Evolutionary conservation across 2,113 vertebrate genomes (phyloP).

Genomic region (Salvelinus sp.): DNA sequence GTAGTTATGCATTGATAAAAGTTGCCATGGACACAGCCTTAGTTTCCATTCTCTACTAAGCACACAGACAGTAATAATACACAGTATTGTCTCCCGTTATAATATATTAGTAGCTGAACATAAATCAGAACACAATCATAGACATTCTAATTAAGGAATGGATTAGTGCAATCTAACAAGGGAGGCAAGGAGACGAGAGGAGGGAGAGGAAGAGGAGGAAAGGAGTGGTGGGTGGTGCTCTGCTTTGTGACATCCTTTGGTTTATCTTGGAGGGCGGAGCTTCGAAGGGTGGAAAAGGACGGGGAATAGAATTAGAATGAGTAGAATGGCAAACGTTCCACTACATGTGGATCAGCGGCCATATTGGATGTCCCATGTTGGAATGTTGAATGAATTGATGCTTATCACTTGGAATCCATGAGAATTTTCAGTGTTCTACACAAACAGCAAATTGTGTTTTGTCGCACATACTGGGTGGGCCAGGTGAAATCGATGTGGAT

Average conservation of each 20-base stretch:
- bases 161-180: slow-evolving; percentile 86
- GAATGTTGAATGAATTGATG: too few relatives aligned
- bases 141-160: slow-evolving; percentile 55
- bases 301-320: background rate
- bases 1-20: slow-evolving; percentile 52
- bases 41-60: slow-evolving; percentile 49
- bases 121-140: slow-evolving; percentile 28
- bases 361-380: too few relatives aligned
- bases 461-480: slow-evolving; percentile 11
- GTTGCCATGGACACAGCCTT: slow-evolving; percentile 48
- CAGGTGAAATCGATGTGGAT: background rate
- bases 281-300: slow-evolving; percentile 34
- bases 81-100: slow-evolving; percentile 38
- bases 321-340: background rate
- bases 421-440: too few relatives aligned
- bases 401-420: too few relatives aligned
- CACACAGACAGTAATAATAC: slow-evolving; percentile 40
- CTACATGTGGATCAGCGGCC: background rate
- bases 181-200: slow-evolving; percentile 35
- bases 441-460: too few relatives aligned
- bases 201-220: slow-evolving; percentile 27
- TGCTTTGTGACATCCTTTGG: slow-evolving; percentile 66
- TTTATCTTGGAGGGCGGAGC: slow-evolving; percentile 50
- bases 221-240: slow-evolving; percentile 29
- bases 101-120: slow-evolving; percentile 49